Base-by-base conservation (phyloP, 2,888 invertebrate species). In the Lepetodrilus schrolli region DNA sequence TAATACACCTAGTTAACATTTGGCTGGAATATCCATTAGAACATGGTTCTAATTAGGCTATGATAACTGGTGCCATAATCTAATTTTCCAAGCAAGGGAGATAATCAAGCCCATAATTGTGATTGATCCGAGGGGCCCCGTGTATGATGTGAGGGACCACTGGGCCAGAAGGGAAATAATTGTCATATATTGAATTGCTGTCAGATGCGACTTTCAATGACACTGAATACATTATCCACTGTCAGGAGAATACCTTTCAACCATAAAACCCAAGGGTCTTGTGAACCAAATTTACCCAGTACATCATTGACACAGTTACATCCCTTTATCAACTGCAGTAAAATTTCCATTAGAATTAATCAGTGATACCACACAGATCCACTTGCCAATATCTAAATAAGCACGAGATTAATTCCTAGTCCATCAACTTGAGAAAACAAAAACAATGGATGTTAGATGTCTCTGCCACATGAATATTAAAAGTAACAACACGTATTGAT, bases 131-230 rank as follows among this genome's bases (percentile, higher is more conserved):
- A 34, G 58, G 58, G 58, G 17, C 58, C 58, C n/a, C n/a, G 58
- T 58, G 58, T 58, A 34, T 58, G 58, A 30, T 58, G 17, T 34
- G 34, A 58, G 58, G 58, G 58, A 34, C 58, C 58, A 4, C 30
- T 17, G 58, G n/a, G 30, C 26, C 43, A 43, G 17, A 34, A 58
- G 34, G 58, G 30, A 30, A 34, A 58, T 58, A 23, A 58, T 58
- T 58, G 17, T 58, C 58, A 58, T 58, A n/a, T n/a, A 58, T 58
- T 58, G 58, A 58, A 26, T 30, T 58, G 58, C 30, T 58, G 58
- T 58, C 58, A 58, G 58, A 7, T 58, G 58, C 26, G 30, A 30
- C 58, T 30, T 58, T 58, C 58, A 58, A 30, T 58, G 26, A 58
- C 58, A 58, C 30, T 13, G 17, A 58, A 58, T 58, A 30, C 34